Evolutionary conservation across 2,888 invertebrate species (phyloP), one percentile per base, ranked within the genome.

Genomic region (Bimastos eiseni): DNA sequence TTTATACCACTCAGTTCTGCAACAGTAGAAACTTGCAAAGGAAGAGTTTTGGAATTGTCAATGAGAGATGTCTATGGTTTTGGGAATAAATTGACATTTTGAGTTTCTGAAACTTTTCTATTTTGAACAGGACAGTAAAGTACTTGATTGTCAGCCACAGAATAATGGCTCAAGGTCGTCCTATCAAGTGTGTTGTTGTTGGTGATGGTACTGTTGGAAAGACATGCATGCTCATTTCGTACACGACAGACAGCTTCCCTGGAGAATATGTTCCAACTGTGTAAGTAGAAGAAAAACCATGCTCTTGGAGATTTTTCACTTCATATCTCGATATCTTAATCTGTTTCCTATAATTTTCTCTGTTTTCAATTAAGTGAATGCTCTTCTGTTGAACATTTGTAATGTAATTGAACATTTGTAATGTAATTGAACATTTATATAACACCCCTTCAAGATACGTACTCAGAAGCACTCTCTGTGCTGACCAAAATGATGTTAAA

Each of bases 211-310:
- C 96, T 8, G 96, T 96, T 30, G 96, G 96, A 44, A 96, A 96
- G 94, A 96, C 96, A 5, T 96, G 96, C 92, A 96, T 96, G 96
- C 94, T 96, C 44, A 96, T 96, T 91, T 96, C 96, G 24, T 96
- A 96, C 93, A 96, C 96, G 11, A 96, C 96, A 36, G 96, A 96
- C 93, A 95, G 95, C 91, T 96, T 96, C 93, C 96, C 96, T 41
- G 96, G 96, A 89, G 96, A 96, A 95, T 96, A 96, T 94, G 96
- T 96, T 89, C 96, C 96, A 38, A 96, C 96, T 90, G 96, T 96
- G 96, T 96, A 94, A 95, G 96, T 95, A 91, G 55, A 30, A 6
- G 24, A 55, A 30, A 55, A 30, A 6, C 55, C 24, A 24, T 55
- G 24, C 8, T 55, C 30, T 55, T 55, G 30, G n/a, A n/a, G n/a